Percentiles rank a stretch among this genome's conserved stretches.
phyloP scores from a whole-genome alignment of 1,140 invertebrate genomes.

The Ceratina australensis region DNA sequence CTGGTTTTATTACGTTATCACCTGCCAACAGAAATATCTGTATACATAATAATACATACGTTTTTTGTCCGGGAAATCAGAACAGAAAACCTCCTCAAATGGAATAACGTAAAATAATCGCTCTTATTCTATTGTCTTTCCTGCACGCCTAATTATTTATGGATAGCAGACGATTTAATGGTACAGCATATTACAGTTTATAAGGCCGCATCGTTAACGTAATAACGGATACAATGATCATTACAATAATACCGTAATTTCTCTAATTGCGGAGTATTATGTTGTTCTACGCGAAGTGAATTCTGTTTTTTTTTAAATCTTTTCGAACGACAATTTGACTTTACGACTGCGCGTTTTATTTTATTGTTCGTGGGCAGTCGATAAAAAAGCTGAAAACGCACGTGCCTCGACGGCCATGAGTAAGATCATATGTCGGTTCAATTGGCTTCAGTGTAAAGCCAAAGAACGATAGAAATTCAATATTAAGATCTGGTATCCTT shows the following conservation, averaged over 20 bases:
- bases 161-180: constrained; percentile 1
- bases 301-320: not conserved
- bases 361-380: constrained; percentile 31
- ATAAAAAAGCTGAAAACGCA: constrained; percentile 35
- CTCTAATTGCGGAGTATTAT: not conserved
- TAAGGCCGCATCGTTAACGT: no score
- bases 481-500: constrained; percentile 38
- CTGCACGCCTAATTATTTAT: not conserved
- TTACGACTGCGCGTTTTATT: constrained; percentile 3
- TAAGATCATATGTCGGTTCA: constrained; percentile 39
- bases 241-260: not conserved
- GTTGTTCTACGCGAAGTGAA: not conserved
- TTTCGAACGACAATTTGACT: not conserved
- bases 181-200: not conserved
- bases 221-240: no score
- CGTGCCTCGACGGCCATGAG: constrained; percentile 28
- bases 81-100: no score
- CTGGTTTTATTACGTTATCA: not conserved
- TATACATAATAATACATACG: not conserved
- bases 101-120: not conserved
- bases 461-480: constrained; percentile 36
- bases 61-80: no score
- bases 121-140: not conserved
- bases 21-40: not conserved
- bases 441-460: constrained; percentile 28